Base-by-base conservation (phyloP, 2,113 vertebrate genomes). In the Macaca nemestrina region DNA sequence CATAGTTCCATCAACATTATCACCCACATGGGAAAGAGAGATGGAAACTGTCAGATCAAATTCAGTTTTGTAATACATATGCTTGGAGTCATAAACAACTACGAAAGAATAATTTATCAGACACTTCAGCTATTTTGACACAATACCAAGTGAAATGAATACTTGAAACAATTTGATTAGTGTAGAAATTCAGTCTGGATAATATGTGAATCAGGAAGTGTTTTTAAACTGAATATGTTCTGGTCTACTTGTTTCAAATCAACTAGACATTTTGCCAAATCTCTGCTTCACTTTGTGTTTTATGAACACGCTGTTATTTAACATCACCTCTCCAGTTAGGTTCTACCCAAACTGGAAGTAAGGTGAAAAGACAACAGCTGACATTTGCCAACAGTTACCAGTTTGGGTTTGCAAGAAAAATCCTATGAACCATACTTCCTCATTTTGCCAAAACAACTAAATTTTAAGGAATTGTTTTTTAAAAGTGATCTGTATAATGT, bases 141-240 rank as follows among this genome's bases (percentile, higher is more conserved):
- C 8, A 81, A 75, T 43, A 95, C n/a, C 92, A 88, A 94, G 55
- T 93, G 40, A 97, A 95, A 95, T 89, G 70, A 95, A 92, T 68
- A 88, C 87, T 93, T 88, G 43, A 82, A 83, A 90, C 70, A 95
- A 96, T 97, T 92, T 89, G 50, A 95, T 93, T 92, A 92, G 73
- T 55, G 75, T 61, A 67, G 52, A 90, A 93, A 97, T 70, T 88
- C 73, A 76, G 84, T 84, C 73, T 97, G 90, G 87, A 81, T 78
- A 95, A 96, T 97, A 95, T 35, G 93, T 93, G 80, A 80, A 88
- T 95, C 57, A 52, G 84, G 89, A 94, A 93, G 43, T 50, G 30
- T 85, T 92, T 93, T 96, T 32, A 83, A 95, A 93, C 20, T 93
- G 79, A 92, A 84, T 98, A 9, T 90, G 95, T 97, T 93, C 83